Conservation (phyloP, 64 coral and sea anemone species). For the Montipora capricornis region DNA sequence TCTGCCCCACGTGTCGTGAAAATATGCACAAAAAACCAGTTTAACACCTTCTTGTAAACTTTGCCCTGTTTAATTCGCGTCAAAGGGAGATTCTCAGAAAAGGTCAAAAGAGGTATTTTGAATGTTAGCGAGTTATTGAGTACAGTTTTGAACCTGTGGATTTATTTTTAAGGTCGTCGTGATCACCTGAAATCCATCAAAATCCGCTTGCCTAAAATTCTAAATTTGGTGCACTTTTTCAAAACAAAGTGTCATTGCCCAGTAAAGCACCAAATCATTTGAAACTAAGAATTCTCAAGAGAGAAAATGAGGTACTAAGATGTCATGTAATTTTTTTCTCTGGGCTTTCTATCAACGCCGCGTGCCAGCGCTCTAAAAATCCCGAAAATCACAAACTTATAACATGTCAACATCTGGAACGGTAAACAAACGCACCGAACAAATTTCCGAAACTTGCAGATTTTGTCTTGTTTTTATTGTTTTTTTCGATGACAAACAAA, state of each 20-base stretch:
- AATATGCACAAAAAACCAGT: neutral
- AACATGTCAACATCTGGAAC: slow-evolving; percentile 18
- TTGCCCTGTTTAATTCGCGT: slow-evolving; percentile 32
- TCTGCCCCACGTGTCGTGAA: neutral
- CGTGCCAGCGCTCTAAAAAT: slow-evolving; percentile 14
- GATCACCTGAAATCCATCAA: neutral
- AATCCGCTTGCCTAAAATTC: slow-evolving; percentile 12
- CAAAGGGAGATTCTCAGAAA: neutral
- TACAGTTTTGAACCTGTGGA: neutral
- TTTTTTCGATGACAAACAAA: too few relatives aligned
- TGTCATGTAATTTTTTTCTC: slow-evolving; percentile 14
- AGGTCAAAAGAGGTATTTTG: slow-evolving; percentile 6
- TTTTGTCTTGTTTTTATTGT: neutral
- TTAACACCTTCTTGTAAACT: neutral
- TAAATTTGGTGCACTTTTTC: slow-evolving; percentile 7
- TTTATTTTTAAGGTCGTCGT: slow-evolving; percentile 18
- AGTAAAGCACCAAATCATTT: slow-evolving; percentile 19
- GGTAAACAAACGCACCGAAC: neutral
- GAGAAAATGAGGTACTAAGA: slow-evolving; percentile 44
- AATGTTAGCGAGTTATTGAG: slow-evolving; percentile 21
- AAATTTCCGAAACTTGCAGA: neutral
- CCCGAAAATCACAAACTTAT: slow-evolving; percentile 20
- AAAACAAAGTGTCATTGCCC: slow-evolving; percentile 11
- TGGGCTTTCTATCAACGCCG: slow-evolving; percentile 44
- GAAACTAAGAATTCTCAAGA: slow-evolving; percentile 17